A percentile compares a stretch with the other conserved stretches of the same genome.
phyloP scores from a whole-genome alignment of 2,888 invertebrate species.

The Pandemis heparana region DNA sequence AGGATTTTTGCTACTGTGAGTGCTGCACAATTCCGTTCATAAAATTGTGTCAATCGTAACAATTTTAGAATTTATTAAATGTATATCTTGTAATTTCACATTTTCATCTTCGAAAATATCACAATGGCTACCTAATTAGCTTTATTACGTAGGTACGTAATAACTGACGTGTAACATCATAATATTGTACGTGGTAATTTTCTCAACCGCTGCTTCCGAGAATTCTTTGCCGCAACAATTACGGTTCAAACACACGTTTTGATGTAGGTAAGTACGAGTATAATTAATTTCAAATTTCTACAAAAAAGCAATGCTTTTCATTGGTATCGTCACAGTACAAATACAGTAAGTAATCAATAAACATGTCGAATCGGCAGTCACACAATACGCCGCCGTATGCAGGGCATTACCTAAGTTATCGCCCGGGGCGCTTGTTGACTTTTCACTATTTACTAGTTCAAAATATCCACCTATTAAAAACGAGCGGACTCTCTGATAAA shows the following conservation, averaged over 20 bases:
- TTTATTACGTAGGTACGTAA: not conserved
- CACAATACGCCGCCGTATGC: not conserved
- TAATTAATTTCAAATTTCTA: constrained; percentile 34
- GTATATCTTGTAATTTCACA: not conserved
- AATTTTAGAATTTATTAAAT: not conserved
- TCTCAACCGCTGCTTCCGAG: constrained; percentile 5
- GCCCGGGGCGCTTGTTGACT: too few species aligned
- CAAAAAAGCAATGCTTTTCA: constrained; percentile 39
- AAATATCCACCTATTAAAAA: too few species aligned
- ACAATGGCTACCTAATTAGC: constrained; percentile 11
- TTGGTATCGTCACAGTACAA: constrained; percentile 20
- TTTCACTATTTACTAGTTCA: not conserved
- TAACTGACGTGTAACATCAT: constrained; percentile 14
- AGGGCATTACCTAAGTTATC: too few species aligned
- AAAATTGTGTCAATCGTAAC: not conserved
- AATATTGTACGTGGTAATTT: not conserved
- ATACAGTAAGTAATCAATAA: not conserved
- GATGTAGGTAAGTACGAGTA: too few species aligned
- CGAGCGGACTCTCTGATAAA: too few species aligned
- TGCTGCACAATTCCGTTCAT: not conserved
- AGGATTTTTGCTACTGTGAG: too few species aligned
- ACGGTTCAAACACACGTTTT: not conserved
- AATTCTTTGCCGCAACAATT: constrained; percentile 8
- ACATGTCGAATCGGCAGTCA: not conserved
- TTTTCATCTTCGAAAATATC: constrained; percentile 2